These are phyloP conservation scores for Glossophaga mutica DNA, from an alignment of 2,797 vertebrate species.

Conservation along the genomic window DNA sequence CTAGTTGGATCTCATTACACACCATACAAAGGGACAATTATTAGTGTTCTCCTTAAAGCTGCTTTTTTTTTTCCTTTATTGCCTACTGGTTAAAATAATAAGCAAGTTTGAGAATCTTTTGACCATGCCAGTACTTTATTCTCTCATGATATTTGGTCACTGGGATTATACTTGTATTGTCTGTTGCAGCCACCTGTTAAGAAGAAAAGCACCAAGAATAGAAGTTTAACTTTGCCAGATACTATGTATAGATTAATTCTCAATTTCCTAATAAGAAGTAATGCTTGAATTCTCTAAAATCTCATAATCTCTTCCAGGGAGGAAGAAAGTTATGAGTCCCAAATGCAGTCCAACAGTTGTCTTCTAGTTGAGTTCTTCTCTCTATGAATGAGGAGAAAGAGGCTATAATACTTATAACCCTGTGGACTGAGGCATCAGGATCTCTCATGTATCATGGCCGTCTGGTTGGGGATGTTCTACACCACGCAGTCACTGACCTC, in stretches of 20 bases:
- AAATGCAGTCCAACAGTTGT: not conserved
- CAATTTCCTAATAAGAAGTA: not conserved
- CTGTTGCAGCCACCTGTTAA: not conserved
- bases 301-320: not conserved
- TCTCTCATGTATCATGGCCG: not conserved
- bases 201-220: not conserved
- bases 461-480: not conserved
- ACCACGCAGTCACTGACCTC: not conserved
- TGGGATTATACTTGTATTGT: not conserved
- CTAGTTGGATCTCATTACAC: not conserved
- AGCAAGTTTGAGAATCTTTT: not conserved
- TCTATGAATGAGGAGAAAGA: not conserved
- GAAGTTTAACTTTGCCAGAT: not conserved
- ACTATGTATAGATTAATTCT: not conserved
- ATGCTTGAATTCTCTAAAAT: slow-evolving; percentile 12
- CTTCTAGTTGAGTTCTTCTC: not conserved
- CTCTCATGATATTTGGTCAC: not conserved
- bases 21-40: not conserved
- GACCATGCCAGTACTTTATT: not conserved
- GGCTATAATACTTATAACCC: not conserved
- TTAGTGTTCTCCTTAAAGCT: not conserved
- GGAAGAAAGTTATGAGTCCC: not conserved
- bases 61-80: slow-evolving; percentile 10
- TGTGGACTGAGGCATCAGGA: not conserved
- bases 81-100: slow-evolving; percentile 9